These are phyloP conservation scores for Pogona vitticeps DNA, from an alignment of 2,113 vertebrate genomes.

Conservation along the genomic window DNA sequence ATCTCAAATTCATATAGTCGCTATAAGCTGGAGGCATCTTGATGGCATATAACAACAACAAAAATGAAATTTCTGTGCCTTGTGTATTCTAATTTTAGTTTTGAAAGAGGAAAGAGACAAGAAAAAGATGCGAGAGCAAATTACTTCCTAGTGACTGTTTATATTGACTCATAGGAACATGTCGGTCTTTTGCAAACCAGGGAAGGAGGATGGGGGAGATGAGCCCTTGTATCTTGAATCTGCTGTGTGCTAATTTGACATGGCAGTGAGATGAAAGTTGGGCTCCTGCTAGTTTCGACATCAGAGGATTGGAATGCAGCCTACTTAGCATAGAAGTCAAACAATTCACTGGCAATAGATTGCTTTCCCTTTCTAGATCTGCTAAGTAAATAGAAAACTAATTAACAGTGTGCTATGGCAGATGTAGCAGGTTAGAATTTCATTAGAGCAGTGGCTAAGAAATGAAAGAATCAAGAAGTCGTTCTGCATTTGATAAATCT, in stretches of 20 bases:
- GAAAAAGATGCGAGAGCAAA: slow-evolving; percentile 24
- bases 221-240: slow-evolving; percentile 63
- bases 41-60: neutral
- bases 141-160: slow-evolving; percentile 37
- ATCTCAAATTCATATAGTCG: no score
- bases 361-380: slow-evolving; percentile 78
- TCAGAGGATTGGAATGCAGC: slow-evolving; percentile 82
- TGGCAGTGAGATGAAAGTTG: slow-evolving; percentile 76
- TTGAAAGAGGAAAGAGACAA: neutral
- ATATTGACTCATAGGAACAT: slow-evolving; percentile 60
- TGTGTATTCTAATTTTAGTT: neutral
- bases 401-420: slow-evolving; percentile 78
- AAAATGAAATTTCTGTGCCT: neutral
- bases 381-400: slow-evolving; percentile 87
- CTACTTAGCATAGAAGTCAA: slow-evolving; percentile 82
- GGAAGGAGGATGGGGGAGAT: neutral
- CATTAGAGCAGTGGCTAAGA: slow-evolving; percentile 71
- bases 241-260: slow-evolving; percentile 77
- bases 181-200: slow-evolving; percentile 55
- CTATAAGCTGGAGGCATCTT: no score
- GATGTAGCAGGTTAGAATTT: slow-evolving; percentile 75
- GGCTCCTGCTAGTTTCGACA: slow-evolving; percentile 77
- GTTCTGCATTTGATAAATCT: slow-evolving; percentile 38
- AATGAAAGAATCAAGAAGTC: slow-evolving; percentile 56
- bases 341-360: slow-evolving; percentile 78